Evolutionary conservation across 2,113 vertebrate genomes (phyloP).

Genomic region (Lophius piscatorius): DNA sequence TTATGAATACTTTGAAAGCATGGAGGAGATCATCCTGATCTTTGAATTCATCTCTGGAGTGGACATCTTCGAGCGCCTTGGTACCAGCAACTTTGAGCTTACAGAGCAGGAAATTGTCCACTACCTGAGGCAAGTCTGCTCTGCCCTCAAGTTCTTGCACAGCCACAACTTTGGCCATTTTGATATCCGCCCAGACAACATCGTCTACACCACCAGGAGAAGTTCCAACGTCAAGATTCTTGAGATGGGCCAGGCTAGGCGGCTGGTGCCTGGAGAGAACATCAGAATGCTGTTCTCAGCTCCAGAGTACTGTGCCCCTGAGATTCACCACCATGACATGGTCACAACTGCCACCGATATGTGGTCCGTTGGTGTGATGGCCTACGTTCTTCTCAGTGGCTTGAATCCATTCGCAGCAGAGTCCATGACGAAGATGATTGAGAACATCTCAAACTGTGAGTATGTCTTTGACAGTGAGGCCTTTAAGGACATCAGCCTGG

Average conservation of each 20-base stretch:
- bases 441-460: constrained; percentile 93
- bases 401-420: constrained; percentile 96
- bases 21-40: constrained; percentile 96
- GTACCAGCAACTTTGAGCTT: constrained; percentile 90
- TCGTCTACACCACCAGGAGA: constrained; percentile 92
- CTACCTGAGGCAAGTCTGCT: constrained; percentile 92
- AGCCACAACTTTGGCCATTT: constrained; percentile 90
- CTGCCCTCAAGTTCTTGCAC: constrained; percentile 90
- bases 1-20: constrained; percentile 96
- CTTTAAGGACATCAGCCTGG: constrained; percentile 90
- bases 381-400: constrained; percentile 94
- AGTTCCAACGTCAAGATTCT: constrained; percentile 91
- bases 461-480: constrained; percentile 95
- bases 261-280: constrained; percentile 93
- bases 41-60: constrained; percentile 97
- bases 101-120: constrained; percentile 93
- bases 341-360: constrained; percentile 94
- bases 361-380: constrained; percentile 96
- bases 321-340: constrained; percentile 93
- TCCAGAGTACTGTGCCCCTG: constrained; percentile 94
- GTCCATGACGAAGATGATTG: constrained; percentile 92
- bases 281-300: constrained; percentile 93
- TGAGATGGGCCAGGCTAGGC: constrained; percentile 95
- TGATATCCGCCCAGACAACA: constrained; percentile 96
- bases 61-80: constrained; percentile 97